phyloP scores from a whole-genome alignment of 2,888 invertebrate species.

The Orthosia incerta region DNA sequence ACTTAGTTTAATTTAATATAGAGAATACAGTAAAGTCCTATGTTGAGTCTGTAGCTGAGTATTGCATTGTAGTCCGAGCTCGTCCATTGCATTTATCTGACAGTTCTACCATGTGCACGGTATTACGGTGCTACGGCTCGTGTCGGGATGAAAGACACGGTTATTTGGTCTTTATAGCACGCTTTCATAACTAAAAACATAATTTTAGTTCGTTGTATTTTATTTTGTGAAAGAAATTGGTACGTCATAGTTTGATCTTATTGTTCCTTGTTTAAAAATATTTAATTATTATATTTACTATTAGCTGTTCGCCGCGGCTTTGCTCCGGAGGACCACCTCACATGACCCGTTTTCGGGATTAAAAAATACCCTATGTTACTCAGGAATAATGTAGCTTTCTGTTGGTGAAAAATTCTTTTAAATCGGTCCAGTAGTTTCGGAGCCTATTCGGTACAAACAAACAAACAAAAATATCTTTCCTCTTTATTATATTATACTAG shows the following conservation, averaged over 20 bases:
- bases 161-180: conserved; percentile 31
- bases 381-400: no score
- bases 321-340: no score
- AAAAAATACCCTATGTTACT: no score
- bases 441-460: no score
- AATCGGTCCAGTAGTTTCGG: no score
- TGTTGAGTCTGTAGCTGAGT: conserved; percentile 27
- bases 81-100: conserved; percentile 51
- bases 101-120: conserved; percentile 43
- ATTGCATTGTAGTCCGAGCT: conserved; percentile 49
- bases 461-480: no score
- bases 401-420: no score
- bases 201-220: conserved; percentile 19
- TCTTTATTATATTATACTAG: no score
- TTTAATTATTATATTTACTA: no score
- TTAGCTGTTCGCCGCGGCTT: no score
- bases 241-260: not conserved
- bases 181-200: conserved; percentile 49
- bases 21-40: not conserved
- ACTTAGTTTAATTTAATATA: not conserved
- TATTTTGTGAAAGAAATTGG: not conserved
- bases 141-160: conserved; percentile 40
- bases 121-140: conserved; percentile 27
- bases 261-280: not conserved
- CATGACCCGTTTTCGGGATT: no score